Base-by-base conservation (phyloP, 2,797 vertebrate species). In the Peromyscus eremicus region DNA sequence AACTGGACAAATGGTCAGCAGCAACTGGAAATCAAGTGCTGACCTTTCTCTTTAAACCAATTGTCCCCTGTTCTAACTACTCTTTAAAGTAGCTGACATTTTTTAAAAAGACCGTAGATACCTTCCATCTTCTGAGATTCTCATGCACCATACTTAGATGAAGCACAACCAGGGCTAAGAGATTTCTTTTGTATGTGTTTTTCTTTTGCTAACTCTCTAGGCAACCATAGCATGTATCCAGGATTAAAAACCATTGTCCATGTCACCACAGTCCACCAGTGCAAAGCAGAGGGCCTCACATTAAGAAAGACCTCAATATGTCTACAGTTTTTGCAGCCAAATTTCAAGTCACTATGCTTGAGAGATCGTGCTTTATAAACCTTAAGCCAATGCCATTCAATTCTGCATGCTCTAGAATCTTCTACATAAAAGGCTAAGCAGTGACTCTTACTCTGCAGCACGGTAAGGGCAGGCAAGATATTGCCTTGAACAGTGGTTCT, bases 11-110 rank as follows among this genome's bases (percentile, higher is more conserved):
- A 95, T 43, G 60, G 11, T 17, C 46, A 80, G 23, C 76, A 83
- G 34, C 76, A 84, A 83, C 2, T 49, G 76, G 62, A 94, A 90
- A 89, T 37, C 55, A 88, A 66, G 68, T n/a, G 52, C 37, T 91
- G 11, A 0, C 52, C 34, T 43, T 96, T 89, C 73, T 5, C 52
- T 89, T 94, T 84, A 81, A 94, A 60, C 17, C 19, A 94, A 43
- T 62, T 86, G 14, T 70, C 81, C 55, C 70, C 55, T 49, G 68
- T 82, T 79, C 68, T 21, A 85, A 16, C 4, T 92, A 75, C 46
- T 93, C 49, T 37, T 37, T 80, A 95, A 96, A 94, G 62, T 49
- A 89, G 34, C 37, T 73, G 25, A 70, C 10, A 79, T 75, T 49
- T 11, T 94, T 73, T 77, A 68, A 2, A 46, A 60, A 64, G 27